Evolutionary conservation across 2,113 vertebrate genomes (phyloP), one percentile per base, ranked within the genome.

Genomic region (Otis tarda): DNA sequence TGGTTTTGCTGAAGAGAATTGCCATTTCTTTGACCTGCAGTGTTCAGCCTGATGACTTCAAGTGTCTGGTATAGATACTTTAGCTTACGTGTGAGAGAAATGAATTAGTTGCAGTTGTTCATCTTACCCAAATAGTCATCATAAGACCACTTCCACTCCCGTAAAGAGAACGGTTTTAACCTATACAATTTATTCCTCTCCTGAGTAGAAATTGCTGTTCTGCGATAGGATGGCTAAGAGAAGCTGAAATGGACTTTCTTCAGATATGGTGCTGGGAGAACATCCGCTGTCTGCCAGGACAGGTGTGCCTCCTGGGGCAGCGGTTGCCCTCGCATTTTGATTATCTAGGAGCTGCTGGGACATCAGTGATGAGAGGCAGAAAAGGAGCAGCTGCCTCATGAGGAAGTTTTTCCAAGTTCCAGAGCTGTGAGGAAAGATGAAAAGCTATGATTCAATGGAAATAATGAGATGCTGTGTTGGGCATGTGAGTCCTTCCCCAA

Each of bases 251-350:
- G 12, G 8, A 28, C 47, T 83, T 68, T 13, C 8, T 59, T 68
- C 52, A 57, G 55, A 10, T 68, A 21, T 0, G 1, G 30, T 69
- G 14, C 49, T 77, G 63, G 53, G 30, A 52, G 49, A 79, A 10
- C 20, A 3, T 2, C 27, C 57, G 27, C 27, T 15, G 5, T 43
- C n/a, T 83, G 50, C 59, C 60, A 47, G 45, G 50, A 31, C 30
- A 39, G 59, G 50, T 2, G 0, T 50, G 33, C 33, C 59, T 37
- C n/a, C 57, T 60, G 37, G 7, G 22, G 14, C n/a, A 30, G 28
- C 1, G 2, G n/a, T 77, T 81, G 41, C 30, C 25, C 23, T 68
- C 0, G 0, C 37, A 37, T 37, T 37, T 37, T 37, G 37, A 37
- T 37, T 68, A 10, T n/a, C 24, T 47, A 13, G 63, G 10, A 81